Conservation (phyloP, 64 coral and sea anemone species). For the Pachyseris speciosa region DNA sequence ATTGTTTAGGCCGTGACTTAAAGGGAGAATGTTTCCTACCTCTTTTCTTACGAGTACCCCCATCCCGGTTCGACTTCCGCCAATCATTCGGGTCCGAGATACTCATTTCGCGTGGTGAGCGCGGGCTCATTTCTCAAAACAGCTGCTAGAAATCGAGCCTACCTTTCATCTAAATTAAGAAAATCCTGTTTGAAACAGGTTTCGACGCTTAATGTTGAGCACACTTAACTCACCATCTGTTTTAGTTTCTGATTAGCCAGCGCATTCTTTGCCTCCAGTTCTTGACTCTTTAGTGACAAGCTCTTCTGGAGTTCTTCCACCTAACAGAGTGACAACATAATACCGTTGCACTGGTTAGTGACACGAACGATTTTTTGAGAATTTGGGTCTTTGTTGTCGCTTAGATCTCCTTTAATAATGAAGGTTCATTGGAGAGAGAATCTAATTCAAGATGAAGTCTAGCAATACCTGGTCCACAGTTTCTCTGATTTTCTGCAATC, state of each 20-base stretch:
- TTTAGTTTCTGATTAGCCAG: slow-evolving; percentile 98
- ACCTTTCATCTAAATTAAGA: no score
- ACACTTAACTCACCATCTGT: slow-evolving; percentile 84
- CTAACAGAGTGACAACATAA: slow-evolving; percentile 13
- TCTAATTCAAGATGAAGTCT: background rate
- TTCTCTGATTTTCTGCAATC: slow-evolving; percentile 97
- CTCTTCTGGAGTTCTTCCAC: slow-evolving; percentile 98
- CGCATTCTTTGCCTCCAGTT: slow-evolving; percentile 97
- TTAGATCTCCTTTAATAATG: no score
- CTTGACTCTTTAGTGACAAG: slow-evolving; percentile 97
- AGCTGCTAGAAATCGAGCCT: no score
- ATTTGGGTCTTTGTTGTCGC: no score
- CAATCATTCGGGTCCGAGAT: no score
- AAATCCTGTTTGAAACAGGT: background rate
- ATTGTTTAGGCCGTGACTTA: background rate
- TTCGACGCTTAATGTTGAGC: background rate
- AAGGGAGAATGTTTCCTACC: no score
- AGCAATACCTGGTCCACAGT: slow-evolving; percentile 80
- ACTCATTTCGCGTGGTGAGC: no score
- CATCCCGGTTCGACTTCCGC: no score
- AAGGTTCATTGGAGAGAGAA: no score
- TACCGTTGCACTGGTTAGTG: background rate
- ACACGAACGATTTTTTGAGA: background rate
- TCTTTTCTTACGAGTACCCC: no score
- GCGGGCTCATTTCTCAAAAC: no score